Evolutionary conservation across 2,797 vertebrate genomes (phyloP).

Genomic region (Eulemur rubriventer): DNA sequence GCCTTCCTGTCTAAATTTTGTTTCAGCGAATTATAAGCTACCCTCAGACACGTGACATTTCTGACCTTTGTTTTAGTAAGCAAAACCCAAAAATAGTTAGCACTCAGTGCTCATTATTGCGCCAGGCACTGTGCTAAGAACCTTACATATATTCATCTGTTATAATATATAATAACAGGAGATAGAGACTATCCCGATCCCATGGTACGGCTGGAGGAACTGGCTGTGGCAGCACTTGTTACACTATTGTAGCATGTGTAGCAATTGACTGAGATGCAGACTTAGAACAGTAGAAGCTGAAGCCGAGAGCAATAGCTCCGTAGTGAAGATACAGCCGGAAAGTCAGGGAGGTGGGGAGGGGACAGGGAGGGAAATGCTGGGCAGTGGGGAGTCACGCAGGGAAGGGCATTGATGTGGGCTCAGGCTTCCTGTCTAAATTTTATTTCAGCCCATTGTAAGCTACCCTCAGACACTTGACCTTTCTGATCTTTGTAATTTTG

Average conservation of each 20-base stretch:
- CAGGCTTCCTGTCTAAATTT: neutral
- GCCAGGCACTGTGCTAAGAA: neutral
- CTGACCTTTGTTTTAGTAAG: neutral
- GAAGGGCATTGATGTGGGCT: neutral
- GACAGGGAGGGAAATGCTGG: accelerated
- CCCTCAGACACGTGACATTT: neutral
- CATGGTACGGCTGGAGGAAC: neutral
- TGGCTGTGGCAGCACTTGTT: neutral
- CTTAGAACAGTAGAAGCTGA: neutral
- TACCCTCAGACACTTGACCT: neutral
- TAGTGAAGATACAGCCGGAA: neutral
- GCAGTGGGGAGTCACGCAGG: accelerated
- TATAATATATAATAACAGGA: neutral
- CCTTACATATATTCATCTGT: neutral
- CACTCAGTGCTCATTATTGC: neutral
- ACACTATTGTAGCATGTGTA: neutral
- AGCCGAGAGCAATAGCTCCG: neutral
- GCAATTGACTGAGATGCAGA: neutral
- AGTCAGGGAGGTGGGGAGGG: accelerated
- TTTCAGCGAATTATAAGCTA: neutral
- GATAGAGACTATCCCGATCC: neutral
- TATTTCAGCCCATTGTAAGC: neutral
- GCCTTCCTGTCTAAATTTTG: neutral
- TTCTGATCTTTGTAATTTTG: neutral
- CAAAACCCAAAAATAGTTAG: neutral